Conservation (phyloP, 2,888 invertebrate species). For the Drosophila borborema region DNA sequence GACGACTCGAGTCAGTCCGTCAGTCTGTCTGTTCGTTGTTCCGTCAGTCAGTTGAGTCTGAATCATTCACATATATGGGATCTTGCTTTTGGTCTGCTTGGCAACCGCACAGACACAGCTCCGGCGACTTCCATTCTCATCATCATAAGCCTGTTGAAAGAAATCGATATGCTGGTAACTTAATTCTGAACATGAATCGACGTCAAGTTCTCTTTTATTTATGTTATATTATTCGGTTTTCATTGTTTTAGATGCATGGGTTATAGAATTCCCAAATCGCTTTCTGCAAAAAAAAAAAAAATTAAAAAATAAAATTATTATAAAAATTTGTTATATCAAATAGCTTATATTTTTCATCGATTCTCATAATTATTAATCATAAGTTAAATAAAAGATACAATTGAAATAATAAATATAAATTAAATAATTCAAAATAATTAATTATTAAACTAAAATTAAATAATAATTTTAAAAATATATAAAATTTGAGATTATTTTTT, state of each 20-base stretch:
- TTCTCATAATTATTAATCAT: too few relatives aligned
- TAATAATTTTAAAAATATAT: too few relatives aligned
- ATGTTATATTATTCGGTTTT: constrained; percentile 20
- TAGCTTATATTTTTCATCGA: too few relatives aligned
- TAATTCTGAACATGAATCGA: constrained; percentile 76
- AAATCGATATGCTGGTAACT: constrained; percentile 76
- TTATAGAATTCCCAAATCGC: neutral
- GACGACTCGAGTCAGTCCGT: constrained; percentile 19
- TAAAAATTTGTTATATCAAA: too few relatives aligned
- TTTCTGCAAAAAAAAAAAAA: neutral
- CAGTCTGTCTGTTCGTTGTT: neutral
- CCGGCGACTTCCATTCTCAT: constrained; percentile 72
- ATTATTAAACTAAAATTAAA: too few relatives aligned
- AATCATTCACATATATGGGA: constrained; percentile 16
- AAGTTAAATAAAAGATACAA: too few relatives aligned
- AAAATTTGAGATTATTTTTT: too few relatives aligned
- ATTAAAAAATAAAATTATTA: too few relatives aligned
- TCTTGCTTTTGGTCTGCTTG: constrained; percentile 28
- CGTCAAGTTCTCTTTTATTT: constrained; percentile 69
- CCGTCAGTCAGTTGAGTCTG: neutral
- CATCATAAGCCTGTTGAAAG: constrained; percentile 73
- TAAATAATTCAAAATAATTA: too few relatives aligned
- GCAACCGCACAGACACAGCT: constrained; percentile 64
- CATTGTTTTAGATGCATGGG: neutral
- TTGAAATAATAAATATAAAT: too few relatives aligned